Evolutionary conservation across 2,113 vertebrate species (phyloP), one percentile per base, ranked within the genome.

Genomic region (Pygathrix nemaeus): DNA sequence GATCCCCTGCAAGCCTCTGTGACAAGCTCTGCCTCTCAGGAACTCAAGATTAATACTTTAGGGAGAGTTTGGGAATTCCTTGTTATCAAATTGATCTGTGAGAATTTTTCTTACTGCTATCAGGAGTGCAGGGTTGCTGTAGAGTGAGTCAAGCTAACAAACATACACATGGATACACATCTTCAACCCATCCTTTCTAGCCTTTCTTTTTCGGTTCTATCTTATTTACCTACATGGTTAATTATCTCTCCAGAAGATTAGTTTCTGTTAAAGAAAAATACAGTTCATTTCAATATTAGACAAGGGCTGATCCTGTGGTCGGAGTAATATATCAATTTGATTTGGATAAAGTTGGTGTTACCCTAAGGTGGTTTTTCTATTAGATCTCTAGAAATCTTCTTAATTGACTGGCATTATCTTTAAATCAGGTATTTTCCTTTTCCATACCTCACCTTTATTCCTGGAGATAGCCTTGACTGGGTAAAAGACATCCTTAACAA

Each of bases 11-110:
- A 97, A 97, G 87, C 45, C 38, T 88, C 78, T 89, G 68, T 96
- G 95, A 97, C 90, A 93, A 96, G 93, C 61, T 97, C 64, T 96
- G 81, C 90, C 72, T 94, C 92, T 96, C 96, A 95, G 95, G 93
- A 96, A 85, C 73, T 97, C 92, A 93, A 90, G 93, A 96, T 94
- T 81, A 96, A 96, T 96, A 91, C 79, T 95, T 96, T 50, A 80
- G 73, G 90, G 93, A 91, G 73, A 97, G 61, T 93, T 94, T 93
- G 87, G 91, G 92, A 78, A 92, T 88, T 96, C 84, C 78, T 96
- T 97, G 93, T 97, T 96, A 97, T 96, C 72, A 82, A 61, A 81
- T 50, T 96, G 81, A 87, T 96, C 93, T 96, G 30, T 75, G 94
- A 90, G 91, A 72, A 30, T 13, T 88, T 96, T 97, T 92, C 85